Conservation (phyloP, 1,140 invertebrate genomes). For the Rhyzopertha dominica region DNA sequence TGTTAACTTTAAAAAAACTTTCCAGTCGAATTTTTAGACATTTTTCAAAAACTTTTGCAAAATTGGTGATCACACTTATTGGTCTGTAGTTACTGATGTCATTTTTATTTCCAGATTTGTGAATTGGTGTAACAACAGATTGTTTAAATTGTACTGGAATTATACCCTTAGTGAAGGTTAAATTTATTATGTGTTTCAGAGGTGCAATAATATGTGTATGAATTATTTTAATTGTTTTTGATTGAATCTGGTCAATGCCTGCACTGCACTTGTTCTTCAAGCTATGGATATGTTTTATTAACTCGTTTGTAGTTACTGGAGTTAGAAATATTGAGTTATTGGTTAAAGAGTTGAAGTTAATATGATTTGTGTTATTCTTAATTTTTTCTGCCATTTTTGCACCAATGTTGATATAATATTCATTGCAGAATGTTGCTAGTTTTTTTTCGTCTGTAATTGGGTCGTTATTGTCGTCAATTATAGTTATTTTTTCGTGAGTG, state of each 20-base stretch:
- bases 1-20: neutral
- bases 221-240: neutral
- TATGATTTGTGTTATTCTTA: too few species aligned
- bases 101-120: neutral
- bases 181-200: neutral
- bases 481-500: too few species aligned
- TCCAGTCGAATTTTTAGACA: constrained; percentile 4
- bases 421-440: too few species aligned
- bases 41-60: constrained; percentile 4
- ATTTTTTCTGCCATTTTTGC: too few species aligned
- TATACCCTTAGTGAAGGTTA: neutral
- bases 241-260: neutral
- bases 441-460: too few species aligned
- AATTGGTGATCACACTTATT: neutral
- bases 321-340: neutral
- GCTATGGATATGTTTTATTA: neutral
- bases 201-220: neutral
- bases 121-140: neutral
- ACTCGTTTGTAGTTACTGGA: neutral
- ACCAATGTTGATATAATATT: too few species aligned
- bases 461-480: too few species aligned
- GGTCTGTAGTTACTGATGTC: neutral
- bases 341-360: too few species aligned
- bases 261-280: neutral
- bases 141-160: neutral